Evolutionary conservation across 2,797 vertebrate genomes (phyloP), one percentile per base, ranked within the genome.

Genomic region (Notolabrus celidotus): DNA sequence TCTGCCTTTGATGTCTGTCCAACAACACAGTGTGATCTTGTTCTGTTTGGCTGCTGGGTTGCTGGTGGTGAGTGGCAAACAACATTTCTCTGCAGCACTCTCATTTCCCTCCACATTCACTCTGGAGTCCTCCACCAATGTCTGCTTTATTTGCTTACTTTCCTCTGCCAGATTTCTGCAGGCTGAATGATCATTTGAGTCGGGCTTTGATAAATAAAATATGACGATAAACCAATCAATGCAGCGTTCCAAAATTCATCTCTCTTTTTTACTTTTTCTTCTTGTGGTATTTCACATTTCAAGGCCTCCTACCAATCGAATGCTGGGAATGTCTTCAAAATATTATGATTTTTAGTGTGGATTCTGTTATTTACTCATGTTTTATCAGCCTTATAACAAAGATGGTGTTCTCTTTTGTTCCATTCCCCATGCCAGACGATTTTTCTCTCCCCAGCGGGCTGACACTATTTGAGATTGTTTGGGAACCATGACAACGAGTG

Each of bases 1-100:
- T 71, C 45, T 68, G 77, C 47, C 84, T 89, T 84, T 91, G 83
- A 91, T 81, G 82, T 85, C 16, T 69, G 55, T 80, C 89, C 89
- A 90, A 56, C 72, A 56, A 20, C 79, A 15, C 80, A 79, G 85
- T 77, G 12, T 39, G 84, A 72, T 33, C 50, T 60, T 75, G 61
- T 51, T 75, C 74, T 78, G 60, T 57, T 36, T 70, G 78, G 67
- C 79, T 53, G 65, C 27, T 12, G 58, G 79, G 47, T 31, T 36
- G 67, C 56, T 62, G 63, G 25, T 51, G 73, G 39, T 38, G 69
- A 58, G 39, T 61, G 34, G 41, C 73, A 57, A 72, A 75, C 52
- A 77, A 77, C 74, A 55, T 71, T 58, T 53, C 59, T 61, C 46
- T 58, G 36, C 71, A 46, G 34, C 49, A 34, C 70, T 66, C 49